These are phyloP conservation scores for Drosophila diplacantha DNA, from an alignment of 2,888 invertebrate species.

Conservation along the genomic window DNA sequence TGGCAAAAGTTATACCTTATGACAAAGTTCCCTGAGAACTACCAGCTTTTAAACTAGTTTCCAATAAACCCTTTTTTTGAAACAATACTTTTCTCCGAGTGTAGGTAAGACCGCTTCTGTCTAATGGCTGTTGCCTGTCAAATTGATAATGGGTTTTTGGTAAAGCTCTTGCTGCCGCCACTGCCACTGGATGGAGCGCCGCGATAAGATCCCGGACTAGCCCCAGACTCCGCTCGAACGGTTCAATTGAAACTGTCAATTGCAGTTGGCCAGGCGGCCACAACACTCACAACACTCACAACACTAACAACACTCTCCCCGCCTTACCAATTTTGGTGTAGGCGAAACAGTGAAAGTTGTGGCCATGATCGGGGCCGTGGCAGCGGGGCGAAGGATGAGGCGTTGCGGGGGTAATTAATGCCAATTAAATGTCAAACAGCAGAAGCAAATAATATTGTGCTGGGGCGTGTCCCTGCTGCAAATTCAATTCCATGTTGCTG, in stretches of 20 bases:
- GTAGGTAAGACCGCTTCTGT: slow-evolving; percentile 21
- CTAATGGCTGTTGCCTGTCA: slow-evolving; percentile 40
- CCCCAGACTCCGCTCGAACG: slow-evolving; percentile 13
- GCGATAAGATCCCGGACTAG: slow-evolving; percentile 28
- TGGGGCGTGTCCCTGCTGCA: slow-evolving; percentile 43
- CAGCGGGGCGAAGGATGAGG: neutral
- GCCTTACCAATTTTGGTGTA: slow-evolving; percentile 54
- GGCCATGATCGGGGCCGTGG: slow-evolving; percentile 18
- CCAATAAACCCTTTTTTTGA: neutral
- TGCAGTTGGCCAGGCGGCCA: slow-evolving; percentile 42
- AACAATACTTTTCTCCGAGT: neutral
- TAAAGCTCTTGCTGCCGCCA: slow-evolving; percentile 9
- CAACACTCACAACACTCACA: slow-evolving; percentile 9
- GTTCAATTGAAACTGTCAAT: slow-evolving; percentile 66
- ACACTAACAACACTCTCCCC: slow-evolving; percentile 13
- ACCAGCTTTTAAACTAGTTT: too few relatives aligned
- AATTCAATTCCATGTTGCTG: slow-evolving; percentile 48
- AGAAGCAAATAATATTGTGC: slow-evolving; percentile 37
- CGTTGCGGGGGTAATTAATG: slow-evolving; percentile 59
- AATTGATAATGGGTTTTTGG: slow-evolving; percentile 42
- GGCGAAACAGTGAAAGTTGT: slow-evolving; percentile 66
- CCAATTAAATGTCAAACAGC: slow-evolving; percentile 67
- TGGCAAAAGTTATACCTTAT: neutral
- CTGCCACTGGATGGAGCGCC: slow-evolving; percentile 27
- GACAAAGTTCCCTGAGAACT: too few relatives aligned